Base-by-base conservation (phyloP, 2,797 vertebrate species). In the Parauchenoglanis ngamensis region DNA sequence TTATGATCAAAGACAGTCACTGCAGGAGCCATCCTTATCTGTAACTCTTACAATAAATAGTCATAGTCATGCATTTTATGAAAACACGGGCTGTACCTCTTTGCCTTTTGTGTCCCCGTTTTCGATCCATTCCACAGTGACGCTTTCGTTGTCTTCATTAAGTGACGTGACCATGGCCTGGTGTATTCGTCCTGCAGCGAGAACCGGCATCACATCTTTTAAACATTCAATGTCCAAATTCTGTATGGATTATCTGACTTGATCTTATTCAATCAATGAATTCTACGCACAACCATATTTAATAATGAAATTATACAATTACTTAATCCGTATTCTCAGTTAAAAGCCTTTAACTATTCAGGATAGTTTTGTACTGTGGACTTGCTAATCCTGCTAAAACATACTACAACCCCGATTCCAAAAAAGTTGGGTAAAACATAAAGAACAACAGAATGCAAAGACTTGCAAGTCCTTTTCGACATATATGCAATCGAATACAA, bases 21-120 rank as follows among this genome's bases (percentile, higher is more conserved):
- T 80, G 19, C 57, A 49, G 12, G 5, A n/a, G 46, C 7, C 11
- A 54, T 54, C 2, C 6, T n/a, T 76, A 3, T 23, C 11, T 63
- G 40, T 8, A 17, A 17, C 25, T 3, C 17, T 70, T 67, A 23
- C 6, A 52, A 13, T 35, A 6, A 54, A 83, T n/a, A n/a, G n/a
- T n/a, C n/a, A n/a, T 19, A 31, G 3, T 65, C 25, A 56, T 35
- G 49, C 23, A 21, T 17, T 23, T 65, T 61, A 28, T 46, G 15
- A 80, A 46, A 57, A 54, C 46, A 7, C 63, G 56, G 4, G 7
- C 35, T 31, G 0, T 94, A 99, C 98, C 96, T 99, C 98, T 96
- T 99, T 99, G 86, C 98, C 98, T 96, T 99, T 99, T 89, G 98
- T 99, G 94, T 99, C 98, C 65, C 98, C 98, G 92, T 98, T 99